Evolutionary conservation across 2,888 invertebrate species (phyloP), one percentile per base, ranked within the genome.

Genomic region (Sarcophaga variegata): DNA sequence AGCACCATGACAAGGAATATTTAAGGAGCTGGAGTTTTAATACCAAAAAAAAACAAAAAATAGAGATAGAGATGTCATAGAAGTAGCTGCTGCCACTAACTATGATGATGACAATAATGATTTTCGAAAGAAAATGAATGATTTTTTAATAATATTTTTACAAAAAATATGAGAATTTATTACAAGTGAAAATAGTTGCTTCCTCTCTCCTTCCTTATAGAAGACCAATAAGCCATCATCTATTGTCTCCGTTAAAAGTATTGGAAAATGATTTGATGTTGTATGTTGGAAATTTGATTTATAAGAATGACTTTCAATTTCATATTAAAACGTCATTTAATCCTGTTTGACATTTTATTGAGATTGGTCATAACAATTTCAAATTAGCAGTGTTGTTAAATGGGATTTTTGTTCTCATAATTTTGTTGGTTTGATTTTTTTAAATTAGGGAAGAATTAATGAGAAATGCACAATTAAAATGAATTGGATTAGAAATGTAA

Each of bases 121-220:
- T 78, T 83, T 78, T 20, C 49, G 70, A 81, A 66, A 64, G 80
- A 83, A 81, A 78, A 81, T 78, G 74, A 83, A 83, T 83, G 86
- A 86, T 74, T 78, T 86, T 83, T 86, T 81, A 83, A 86, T 81
- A 83, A 83, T 83, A 81, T 78, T 75, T 3, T 64, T 12, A 63
- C 63, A n/a, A 17, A n/a, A 77, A 63, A 59, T 20, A 71, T 71
- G 59, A 77, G 45, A 54, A 77, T n/a, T 71, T 82, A 64, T 45
- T 76, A 45, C 14, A 37, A 10, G 4, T 14, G 63, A 25, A 8
- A 12, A 1, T 20, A 45, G 54, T 54, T 54, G 37, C 8, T 37
- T 37, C 37, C 37, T 37, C 37, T 37, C 37, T 37, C 2, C 27
- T 3, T 12, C 49, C 12, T 64, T 4, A 6, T 60, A 10, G 47